Conservation (phyloP, 2,797 vertebrate species). For the Eidolon dupreanum region DNA sequence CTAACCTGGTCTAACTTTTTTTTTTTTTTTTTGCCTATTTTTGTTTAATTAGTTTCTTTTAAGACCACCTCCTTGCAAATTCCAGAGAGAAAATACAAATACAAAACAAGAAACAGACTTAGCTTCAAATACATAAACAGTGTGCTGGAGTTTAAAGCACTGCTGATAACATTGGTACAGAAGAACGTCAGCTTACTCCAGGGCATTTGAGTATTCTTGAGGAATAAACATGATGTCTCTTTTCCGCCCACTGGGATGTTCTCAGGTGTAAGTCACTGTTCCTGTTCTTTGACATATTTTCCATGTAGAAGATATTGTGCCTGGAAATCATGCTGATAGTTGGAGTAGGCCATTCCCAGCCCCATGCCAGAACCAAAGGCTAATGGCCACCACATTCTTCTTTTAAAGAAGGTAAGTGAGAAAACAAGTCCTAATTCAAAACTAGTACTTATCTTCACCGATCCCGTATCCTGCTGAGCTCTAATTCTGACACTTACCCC, state of each 20-base stretch:
- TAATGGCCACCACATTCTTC: slow-evolving; percentile 92
- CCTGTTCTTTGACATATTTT: slow-evolving; percentile 90
- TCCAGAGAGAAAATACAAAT: slow-evolving; percentile 85
- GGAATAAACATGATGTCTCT: slow-evolving; percentile 80
- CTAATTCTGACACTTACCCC: no score
- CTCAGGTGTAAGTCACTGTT: slow-evolving; percentile 83
- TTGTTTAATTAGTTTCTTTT: slow-evolving; percentile 85
- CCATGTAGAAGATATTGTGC: slow-evolving; percentile 92
- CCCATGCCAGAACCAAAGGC: slow-evolving; percentile 92
- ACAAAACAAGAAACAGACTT: slow-evolving; percentile 87
- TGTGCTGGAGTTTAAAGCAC: slow-evolving; percentile 83
- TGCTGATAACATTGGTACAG: slow-evolving; percentile 75
- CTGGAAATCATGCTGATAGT: slow-evolving; percentile 95
- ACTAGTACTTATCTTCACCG: no score
- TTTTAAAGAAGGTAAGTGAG: no score
- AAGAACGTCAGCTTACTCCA: slow-evolving; percentile 81
- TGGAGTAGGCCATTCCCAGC: slow-evolving; percentile 94
- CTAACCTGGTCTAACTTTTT: background rate
- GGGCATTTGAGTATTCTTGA: slow-evolving; percentile 85
- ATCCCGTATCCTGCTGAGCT: no score
- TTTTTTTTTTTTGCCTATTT: slow-evolving; percentile 60
- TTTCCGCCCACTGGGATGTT: slow-evolving; percentile 81
- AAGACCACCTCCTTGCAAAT: slow-evolving; percentile 82
- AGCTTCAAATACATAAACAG: slow-evolving; percentile 83
- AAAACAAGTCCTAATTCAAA: no score